Percentiles rank a stretch among this genome's conserved stretches.
These are phyloP conservation scores for Prunella fulvescens DNA, from an alignment of 2,113 vertebrate genomes.

Conservation along the genomic window DNA sequence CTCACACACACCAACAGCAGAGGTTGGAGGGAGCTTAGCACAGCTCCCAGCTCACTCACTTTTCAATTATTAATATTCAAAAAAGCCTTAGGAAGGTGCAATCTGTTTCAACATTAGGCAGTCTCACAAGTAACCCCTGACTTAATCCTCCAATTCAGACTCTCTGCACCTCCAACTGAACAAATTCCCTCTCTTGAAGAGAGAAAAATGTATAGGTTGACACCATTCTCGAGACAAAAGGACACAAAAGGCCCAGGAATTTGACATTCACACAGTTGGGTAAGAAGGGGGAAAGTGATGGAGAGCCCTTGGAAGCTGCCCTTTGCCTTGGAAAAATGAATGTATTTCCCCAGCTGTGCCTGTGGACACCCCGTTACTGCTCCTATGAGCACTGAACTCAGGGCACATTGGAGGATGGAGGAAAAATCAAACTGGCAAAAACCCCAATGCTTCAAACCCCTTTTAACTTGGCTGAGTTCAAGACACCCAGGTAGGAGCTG, in stretches of 20 bases:
- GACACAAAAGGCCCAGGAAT: neutral
- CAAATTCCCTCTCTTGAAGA: neutral
- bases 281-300: neutral
- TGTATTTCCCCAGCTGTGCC: neutral
- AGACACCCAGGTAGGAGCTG: neutral
- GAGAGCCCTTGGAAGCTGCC: neutral
- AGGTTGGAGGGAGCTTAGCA: accelerated
- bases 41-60: neutral
- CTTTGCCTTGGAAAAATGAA: neutral
- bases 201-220: neutral
- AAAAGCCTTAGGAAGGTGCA: neutral
- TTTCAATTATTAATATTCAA: neutral
- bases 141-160: neutral
- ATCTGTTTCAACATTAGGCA: neutral
- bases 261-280: neutral
- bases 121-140: neutral
- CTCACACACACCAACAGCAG: neutral
- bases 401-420: neutral
- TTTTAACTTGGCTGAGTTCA: neutral
- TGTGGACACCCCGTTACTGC: accelerated
- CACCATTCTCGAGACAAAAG: neutral
- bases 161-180: neutral
- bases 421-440: neutral
- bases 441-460: neutral
- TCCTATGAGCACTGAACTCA: accelerated